Evolutionary conservation across 2,888 invertebrate genomes (phyloP).

Genomic region (Caenorhabditis zanzibari): DNA sequence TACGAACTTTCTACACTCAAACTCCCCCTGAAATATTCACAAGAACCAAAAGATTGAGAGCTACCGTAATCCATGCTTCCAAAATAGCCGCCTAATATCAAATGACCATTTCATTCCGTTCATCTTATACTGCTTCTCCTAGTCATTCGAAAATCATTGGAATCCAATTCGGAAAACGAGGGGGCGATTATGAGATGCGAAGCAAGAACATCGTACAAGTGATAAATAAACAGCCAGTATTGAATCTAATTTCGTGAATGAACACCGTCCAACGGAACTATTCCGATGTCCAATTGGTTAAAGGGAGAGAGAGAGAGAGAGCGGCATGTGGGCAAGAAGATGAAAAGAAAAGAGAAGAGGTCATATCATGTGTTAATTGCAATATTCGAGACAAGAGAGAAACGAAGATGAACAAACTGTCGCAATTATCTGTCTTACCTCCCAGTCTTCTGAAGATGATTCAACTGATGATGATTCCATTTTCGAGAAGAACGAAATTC

Average conservation of each 20-base stretch:
- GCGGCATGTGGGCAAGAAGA: conserved; percentile 24
- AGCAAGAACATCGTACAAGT: conserved; percentile 30
- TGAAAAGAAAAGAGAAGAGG: conserved; percentile 38
- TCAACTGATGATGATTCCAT: conserved; percentile 27
- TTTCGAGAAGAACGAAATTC: neutral
- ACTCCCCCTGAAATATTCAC: too few relatives aligned
- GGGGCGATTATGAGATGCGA: conserved; percentile 55
- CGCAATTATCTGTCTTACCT: conserved; percentile 32
- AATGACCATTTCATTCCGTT: conserved; percentile 18
- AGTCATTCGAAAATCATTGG: conserved; percentile 21
- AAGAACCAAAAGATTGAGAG: neutral
- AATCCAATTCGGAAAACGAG: conserved; percentile 49
- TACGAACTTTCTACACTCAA: too few relatives aligned
- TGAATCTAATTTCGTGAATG: conserved; percentile 32
- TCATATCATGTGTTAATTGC: conserved; percentile 64
- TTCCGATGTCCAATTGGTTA: conserved; percentile 43
- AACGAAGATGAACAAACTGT: conserved; percentile 26
- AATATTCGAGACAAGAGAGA: conserved; percentile 32
- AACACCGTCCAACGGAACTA: conserved; percentile 9
- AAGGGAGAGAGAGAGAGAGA: too few relatives aligned
- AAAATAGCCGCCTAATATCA: conserved; percentile 6
- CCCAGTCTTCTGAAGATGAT: conserved; percentile 8
- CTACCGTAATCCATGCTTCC: neutral
- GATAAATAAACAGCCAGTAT: conserved; percentile 58
- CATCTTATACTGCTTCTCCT: conserved; percentile 28